These are phyloP conservation scores for Chauna torquata DNA, from an alignment of 2,113 vertebrate species.

Conservation along the genomic window DNA sequence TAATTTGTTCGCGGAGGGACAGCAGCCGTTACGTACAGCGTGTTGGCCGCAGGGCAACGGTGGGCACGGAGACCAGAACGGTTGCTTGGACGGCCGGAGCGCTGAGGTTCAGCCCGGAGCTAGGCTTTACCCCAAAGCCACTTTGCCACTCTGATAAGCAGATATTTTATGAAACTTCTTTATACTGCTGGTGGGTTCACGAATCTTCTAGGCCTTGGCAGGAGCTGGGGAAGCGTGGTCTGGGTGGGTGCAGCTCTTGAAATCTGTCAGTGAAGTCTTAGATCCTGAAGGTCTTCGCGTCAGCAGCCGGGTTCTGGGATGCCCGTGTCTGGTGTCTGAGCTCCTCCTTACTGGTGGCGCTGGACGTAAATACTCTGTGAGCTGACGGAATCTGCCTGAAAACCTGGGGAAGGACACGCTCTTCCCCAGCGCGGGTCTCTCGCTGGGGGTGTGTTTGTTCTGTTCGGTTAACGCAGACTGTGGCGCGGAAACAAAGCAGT, in stretches of 20 bases:
- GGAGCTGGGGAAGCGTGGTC: neutral
- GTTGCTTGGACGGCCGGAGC: neutral
- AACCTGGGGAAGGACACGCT: neutral
- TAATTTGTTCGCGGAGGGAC: neutral
- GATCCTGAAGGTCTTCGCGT: neutral
- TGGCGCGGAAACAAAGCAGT: neutral
- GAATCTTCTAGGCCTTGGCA: neutral
- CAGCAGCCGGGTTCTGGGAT: neutral
- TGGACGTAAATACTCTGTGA: neutral
- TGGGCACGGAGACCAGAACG: rapidly evolving
- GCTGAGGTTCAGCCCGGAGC: neutral
- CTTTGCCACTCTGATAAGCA: neutral
- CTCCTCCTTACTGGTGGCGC: neutral
- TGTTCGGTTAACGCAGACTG: neutral
- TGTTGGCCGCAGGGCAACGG: neutral
- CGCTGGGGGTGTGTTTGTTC: too few relatives aligned
- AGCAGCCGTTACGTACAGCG: rapidly evolving
- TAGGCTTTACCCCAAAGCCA: neutral
- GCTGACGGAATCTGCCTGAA: neutral
- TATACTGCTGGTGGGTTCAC: too few relatives aligned
- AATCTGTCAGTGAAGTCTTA: too few relatives aligned
- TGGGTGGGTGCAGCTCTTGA: neutral
- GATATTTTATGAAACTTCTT: neutral
- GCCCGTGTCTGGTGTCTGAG: rapidly evolving
- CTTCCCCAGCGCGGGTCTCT: neutral